phyloP scores from a whole-genome alignment of 2,113 vertebrate genomes.

The Oenanthe oenanthe region DNA sequence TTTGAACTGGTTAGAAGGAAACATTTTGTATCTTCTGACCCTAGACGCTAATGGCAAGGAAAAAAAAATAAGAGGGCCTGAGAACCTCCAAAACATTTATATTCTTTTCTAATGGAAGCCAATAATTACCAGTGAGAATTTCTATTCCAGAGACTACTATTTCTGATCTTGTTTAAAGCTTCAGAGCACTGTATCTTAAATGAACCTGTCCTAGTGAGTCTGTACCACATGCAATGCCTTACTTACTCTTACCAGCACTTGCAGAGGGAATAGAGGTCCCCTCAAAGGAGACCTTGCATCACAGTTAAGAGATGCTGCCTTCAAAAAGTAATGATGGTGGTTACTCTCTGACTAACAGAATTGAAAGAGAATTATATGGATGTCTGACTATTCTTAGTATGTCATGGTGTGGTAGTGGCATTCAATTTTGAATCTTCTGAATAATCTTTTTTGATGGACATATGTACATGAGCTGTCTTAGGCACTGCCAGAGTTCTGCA shows the following conservation, averaged over 20 bases:
- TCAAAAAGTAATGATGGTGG: background rate
- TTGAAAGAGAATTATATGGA: background rate
- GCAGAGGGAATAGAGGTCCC: background rate
- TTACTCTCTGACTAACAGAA: background rate
- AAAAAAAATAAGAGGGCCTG: background rate
- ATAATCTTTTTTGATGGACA: background rate
- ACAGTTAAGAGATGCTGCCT: background rate
- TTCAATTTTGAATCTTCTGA: background rate
- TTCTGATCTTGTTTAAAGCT: background rate
- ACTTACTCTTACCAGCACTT: background rate
- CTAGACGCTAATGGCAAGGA: background rate
- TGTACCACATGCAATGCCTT: background rate
- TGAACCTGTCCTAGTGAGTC: background rate
- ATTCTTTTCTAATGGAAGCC: background rate
- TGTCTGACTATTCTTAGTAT: background rate
- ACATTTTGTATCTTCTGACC: background rate
- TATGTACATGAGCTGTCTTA: background rate
- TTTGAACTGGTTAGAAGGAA: background rate
- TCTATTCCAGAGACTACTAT: background rate
- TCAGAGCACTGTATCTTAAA: background rate
- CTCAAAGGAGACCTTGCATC: background rate
- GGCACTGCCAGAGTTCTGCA: background rate
- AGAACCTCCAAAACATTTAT: background rate
- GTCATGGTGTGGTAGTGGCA: background rate
- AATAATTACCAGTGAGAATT: background rate